Base-by-base conservation (phyloP, 2,888 invertebrate genomes). In the Lydus trimaculatus region DNA sequence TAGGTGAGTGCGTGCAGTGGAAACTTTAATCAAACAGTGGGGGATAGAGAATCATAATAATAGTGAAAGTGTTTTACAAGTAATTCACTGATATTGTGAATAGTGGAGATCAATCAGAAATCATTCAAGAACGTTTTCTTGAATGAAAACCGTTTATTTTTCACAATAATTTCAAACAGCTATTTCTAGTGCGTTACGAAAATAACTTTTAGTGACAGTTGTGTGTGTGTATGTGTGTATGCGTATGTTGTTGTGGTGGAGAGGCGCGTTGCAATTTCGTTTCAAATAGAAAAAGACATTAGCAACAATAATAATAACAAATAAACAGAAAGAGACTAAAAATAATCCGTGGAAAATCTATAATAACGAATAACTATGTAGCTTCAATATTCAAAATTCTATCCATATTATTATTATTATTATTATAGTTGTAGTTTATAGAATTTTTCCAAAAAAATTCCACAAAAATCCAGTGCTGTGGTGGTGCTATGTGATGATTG, bases 181-280 rank as follows among this genome's bases (percentile, higher is more conserved):
- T 72, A 72, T 72, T 72, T 72, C 61, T 59, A 70, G 72, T 70
- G 64, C 63, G 64, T 60, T 43, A 67, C 67, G 62, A 61, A 65
- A 71, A 71, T 71, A 71, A 43, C 67, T 64, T 61, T 31, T 31
- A 64, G 67, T 68, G 64, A 64, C 67, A 68, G 61, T 64, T 63
- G 48, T 2, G 15, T 15, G 31, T 6, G 28, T 28, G 33, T 33
- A 11, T 39, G 39, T 39, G 15, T n/a, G n/a, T n/a, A n/a, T n/a
- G n/a, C n/a, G n/a, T n/a, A n/a, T n/a, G n/a, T n/a, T n/a, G n/a
- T 20, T 23, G 56, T 56, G 56, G 23, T 56, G 56, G 23, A 23
- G 23, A 56, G 56, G 56, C 48, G 25, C 56, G 56, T 23, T 56
- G 56, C 56, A 25, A 56, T 56, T 56, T 56, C 23, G 25, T 56